Base-by-base conservation (phyloP, 2,113 vertebrate species). In the Mustela lutreola region DNA sequence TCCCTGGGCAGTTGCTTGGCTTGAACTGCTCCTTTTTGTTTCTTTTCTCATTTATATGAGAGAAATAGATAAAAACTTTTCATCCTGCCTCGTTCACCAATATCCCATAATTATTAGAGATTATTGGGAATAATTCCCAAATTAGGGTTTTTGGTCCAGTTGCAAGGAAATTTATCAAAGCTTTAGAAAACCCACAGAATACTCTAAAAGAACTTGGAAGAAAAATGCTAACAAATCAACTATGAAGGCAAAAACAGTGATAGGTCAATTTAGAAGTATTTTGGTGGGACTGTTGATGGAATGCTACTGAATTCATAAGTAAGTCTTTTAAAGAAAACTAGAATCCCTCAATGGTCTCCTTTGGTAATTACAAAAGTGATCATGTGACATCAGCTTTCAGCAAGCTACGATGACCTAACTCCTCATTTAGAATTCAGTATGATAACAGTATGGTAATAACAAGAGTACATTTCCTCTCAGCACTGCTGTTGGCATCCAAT, bases 121-220 rank as follows among this genome's bases (percentile, higher is more conserved):
- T 96, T 93, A 73, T 48, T 93, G 67, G 16, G 48, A 92, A 76
- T 96, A 83, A 97, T 84, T 86, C 19, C n/a, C 60, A 84, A 95
- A 90, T 96, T 96, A 82, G 36, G 18, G 3, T 15, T 94, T 76
- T 76, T 62, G 50, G 31, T 11, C 73, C 6, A 83, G 18, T 92
- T 70, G 56, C 82, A 33, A 89, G 16, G 4, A 93, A 92, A 36
- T 94, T n/a, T 70, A 76, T 70, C 2, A 87, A 91, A 33, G 89
- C 70, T 48, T 65, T 71, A 8, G 36, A 87, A 94, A 81, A 60
- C 2, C 3, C 22, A 78, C 42, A 88, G 50, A 82, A 42, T 65
- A 63, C 18, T 67, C 65, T 82, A 73, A 90, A 88, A 62, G 65
- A 84, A 73, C 6, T 91, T 67, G 89, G 73, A 60, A 65, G 53